phyloP scores from a whole-genome alignment of 2,113 vertebrate species.

The Trachemys scripta region DNA sequence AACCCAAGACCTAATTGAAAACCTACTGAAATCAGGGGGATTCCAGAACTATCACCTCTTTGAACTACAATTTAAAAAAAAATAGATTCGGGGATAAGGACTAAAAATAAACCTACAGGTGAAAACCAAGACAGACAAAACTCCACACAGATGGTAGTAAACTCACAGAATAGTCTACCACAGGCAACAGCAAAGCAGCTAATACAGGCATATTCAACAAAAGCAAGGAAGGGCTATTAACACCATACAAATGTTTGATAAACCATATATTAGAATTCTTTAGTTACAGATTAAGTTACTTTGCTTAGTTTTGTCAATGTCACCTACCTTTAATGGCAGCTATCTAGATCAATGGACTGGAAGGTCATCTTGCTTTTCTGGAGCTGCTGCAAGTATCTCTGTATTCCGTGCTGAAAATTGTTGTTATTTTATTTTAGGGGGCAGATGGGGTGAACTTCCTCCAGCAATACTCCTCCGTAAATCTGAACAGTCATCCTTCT shows the following conservation, averaged over 20 bases:
- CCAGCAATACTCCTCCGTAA: not conserved
- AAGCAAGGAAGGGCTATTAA: not conserved
- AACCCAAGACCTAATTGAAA: conserved; percentile 46
- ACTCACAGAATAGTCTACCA: not conserved
- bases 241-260: rapidly evolving
- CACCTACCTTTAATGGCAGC: not conserved
- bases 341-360: not conserved
- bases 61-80: not conserved
- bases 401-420: not conserved
- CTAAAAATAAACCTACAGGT: conserved; percentile 16
- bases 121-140: conserved; percentile 17
- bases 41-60: conserved; percentile 14
- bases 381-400: not conserved
- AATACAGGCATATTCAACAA: rapidly evolving
- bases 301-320: not conserved
- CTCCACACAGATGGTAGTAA: not conserved
- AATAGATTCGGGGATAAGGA: conserved; percentile 18
- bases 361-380: not conserved
- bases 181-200: not conserved
- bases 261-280: not conserved
- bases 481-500: not conserved
- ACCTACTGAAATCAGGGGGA: conserved; percentile 47
- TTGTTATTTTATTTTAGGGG: not conserved
- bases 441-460: not conserved
- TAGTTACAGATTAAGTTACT: not conserved